These are phyloP conservation scores for Macaca nemestrina DNA, from an alignment of 2,113 vertebrate species.

Conservation along the genomic window DNA sequence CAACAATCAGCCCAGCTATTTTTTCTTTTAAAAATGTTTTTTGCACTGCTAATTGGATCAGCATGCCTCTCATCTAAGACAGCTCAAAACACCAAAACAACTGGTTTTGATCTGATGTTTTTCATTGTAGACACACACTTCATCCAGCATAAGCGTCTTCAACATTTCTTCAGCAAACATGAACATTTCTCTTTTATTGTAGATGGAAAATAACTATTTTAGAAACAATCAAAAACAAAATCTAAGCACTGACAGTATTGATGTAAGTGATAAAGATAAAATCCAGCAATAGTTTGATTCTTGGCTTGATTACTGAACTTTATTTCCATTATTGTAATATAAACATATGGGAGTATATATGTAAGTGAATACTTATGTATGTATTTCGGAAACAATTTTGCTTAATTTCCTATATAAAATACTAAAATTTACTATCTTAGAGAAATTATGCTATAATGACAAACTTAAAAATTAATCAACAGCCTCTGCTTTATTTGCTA, in stretches of 20 bases:
- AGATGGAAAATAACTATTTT: constrained; percentile 58
- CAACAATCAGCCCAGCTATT: not conserved
- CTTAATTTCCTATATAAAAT: constrained; percentile 39
- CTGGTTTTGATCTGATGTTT: not conserved
- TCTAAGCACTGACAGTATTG: constrained; percentile 47
- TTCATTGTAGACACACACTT: constrained; percentile 19
- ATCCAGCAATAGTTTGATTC: constrained; percentile 22
- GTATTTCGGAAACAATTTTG: not conserved
- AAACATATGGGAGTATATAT: not conserved
- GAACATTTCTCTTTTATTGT: constrained; percentile 65
- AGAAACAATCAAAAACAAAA: constrained; percentile 63
- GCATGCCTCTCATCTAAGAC: not conserved
- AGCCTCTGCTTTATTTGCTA: not conserved
- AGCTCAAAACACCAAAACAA: constrained; percentile 6
- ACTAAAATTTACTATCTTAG: constrained; percentile 12
- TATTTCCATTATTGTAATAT: constrained; percentile 21
- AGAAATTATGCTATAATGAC: not conserved
- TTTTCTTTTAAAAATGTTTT: not conserved
- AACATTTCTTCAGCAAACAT: constrained; percentile 60
- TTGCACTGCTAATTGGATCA: constrained; percentile 13
- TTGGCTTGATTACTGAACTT: constrained; percentile 36
- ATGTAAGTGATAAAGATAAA: constrained; percentile 60
- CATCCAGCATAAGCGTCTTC: constrained; percentile 58
- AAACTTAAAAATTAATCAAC: constrained; percentile 13
- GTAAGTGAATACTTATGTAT: not conserved